Base-by-base conservation (phyloP, 2,888 invertebrate species). In the Caenorhabditis becei region DNA sequence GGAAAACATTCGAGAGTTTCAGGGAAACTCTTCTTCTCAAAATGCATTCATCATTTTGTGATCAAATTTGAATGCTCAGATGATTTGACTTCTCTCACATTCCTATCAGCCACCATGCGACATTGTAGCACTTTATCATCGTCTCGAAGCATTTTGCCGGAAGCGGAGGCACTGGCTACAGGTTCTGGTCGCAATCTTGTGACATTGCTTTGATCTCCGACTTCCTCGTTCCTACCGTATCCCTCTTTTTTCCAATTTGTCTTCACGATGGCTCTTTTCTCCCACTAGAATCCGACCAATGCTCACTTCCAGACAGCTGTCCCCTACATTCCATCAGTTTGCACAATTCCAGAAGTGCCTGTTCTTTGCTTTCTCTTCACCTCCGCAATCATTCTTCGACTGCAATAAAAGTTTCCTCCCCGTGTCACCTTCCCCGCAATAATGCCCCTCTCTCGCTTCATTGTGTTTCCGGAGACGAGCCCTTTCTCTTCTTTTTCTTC, bases 381-480 rank as follows among this genome's bases (percentile, higher is more conserved):
- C 70, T 61, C 26, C 61, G 70, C 70, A 61, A 61, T 51, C 37
- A 51, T 18, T 59, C 54, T 26, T 44, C 35, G 28, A 26, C 23
- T 28, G 18, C 20, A 51, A 51, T 51, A 61, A 61, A 56, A 58
- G 10, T 20, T 14, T 1, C 35, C 58, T 32, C 24, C 47, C 20
- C 14, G 24, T 69, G 35, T 37, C 69, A 71, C 37, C 51, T 58
- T 59, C 16, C 24, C 61, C 59, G 62, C 61, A 54, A 61, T 54
- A 54, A 71, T 32, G 51, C 23, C 58, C 28, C 53, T 26, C 41
- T 56, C 47, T 61, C 59, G 37, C 47, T 47, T 28, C 18, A 56
- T 67, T 67, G 54, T 62, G 20, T 54, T 62, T 26, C 16, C 35
- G 32, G 47, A 58, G 49, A 70, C 59, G 59, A 61, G 59, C 59